Evolutionary conservation across 2,797 vertebrate species (phyloP).

Genomic region (Hydrocynus forskahlii): DNA sequence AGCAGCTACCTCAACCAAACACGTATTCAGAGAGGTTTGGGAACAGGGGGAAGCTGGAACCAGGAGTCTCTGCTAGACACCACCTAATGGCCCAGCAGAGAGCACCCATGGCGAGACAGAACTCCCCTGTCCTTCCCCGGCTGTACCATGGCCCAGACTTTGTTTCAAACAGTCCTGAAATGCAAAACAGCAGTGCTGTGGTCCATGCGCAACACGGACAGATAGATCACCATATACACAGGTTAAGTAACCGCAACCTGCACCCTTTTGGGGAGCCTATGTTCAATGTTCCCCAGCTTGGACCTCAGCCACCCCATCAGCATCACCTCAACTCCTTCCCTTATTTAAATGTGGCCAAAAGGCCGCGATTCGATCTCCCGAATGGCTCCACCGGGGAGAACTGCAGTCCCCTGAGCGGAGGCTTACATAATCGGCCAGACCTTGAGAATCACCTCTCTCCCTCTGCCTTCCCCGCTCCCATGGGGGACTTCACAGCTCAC

Average conservation of each 20-base stretch:
- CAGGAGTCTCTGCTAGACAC: slow-evolving; percentile 74
- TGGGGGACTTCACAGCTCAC: slow-evolving; percentile 92
- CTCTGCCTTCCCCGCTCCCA: slow-evolving; percentile 88
- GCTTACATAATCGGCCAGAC: slow-evolving; percentile 75
- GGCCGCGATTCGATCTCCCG: slow-evolving; percentile 87
- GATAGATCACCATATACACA: slow-evolving; percentile 85
- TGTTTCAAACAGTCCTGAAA: slow-evolving; percentile 76
- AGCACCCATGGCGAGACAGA: slow-evolving; percentile 90
- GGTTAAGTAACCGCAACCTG: slow-evolving; percentile 93
- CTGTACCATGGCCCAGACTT: slow-evolving; percentile 71
- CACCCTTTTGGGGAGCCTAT: slow-evolving; percentile 91
- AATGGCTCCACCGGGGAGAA: slow-evolving; percentile 84
- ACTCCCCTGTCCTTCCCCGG: slow-evolving; percentile 79
- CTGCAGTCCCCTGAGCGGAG: slow-evolving; percentile 82
- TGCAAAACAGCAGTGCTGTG: slow-evolving; percentile 81
- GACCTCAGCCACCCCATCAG: slow-evolving; percentile 81
- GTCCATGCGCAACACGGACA: slow-evolving; percentile 85
- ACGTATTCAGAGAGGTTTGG: slow-evolving; percentile 84
- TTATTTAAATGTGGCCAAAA: slow-evolving; percentile 91
- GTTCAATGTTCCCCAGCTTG: slow-evolving; percentile 90
- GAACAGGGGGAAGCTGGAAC: slow-evolving; percentile 81
- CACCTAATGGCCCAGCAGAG: slow-evolving; percentile 79
- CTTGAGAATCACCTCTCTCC: slow-evolving; percentile 95
- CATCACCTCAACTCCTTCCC: slow-evolving; percentile 93
- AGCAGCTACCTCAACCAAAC: slow-evolving; percentile 66